Conservation (phyloP, 2,113 vertebrate species). For the Psettodes erumei region DNA sequence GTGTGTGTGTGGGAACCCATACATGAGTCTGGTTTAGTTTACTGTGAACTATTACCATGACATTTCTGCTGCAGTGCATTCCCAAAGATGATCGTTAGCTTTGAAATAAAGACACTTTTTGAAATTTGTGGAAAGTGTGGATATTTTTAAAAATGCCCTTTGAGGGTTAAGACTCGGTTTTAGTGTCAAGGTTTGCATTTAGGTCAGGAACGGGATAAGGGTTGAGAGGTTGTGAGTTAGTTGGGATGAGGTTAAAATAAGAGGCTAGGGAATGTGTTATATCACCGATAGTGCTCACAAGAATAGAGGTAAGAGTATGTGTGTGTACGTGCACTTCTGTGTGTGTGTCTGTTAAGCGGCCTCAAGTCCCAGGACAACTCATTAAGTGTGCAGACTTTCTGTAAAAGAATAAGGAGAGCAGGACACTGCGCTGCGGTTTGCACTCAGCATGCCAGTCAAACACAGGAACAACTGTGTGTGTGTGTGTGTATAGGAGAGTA, state of each 20-base stretch:
- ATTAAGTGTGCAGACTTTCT: conserved; percentile 68
- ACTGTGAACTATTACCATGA: background rate
- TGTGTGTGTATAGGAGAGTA: conserved; percentile 24
- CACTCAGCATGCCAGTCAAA: conserved; percentile 75
- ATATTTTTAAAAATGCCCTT: no score
- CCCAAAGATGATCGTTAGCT: no score
- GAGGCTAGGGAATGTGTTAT: conserved; percentile 1
- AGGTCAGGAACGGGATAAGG: background rate
- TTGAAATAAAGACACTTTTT: no score
- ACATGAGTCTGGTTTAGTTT: background rate
- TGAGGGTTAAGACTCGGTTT: background rate
- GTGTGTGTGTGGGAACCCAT: background rate
- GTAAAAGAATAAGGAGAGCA: conserved; percentile 53
- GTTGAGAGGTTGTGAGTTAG: background rate
- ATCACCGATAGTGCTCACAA: conserved; percentile 8
- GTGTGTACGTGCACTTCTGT: conserved; percentile 39
- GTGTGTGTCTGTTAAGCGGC: conserved; percentile 44
- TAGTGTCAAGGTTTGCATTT: background rate
- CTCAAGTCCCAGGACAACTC: conserved; percentile 76
- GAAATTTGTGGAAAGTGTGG: no score
- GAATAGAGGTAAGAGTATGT: conserved; percentile 11
- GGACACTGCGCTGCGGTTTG: conserved; percentile 69
- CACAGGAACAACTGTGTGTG: conserved; percentile 22
- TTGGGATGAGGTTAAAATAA: background rate
- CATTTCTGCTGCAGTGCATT: no score